Evolutionary conservation across 2,888 invertebrate genomes (phyloP), one percentile per base, ranked within the genome.

Genomic region (Ornithoptera priamus): DNA sequence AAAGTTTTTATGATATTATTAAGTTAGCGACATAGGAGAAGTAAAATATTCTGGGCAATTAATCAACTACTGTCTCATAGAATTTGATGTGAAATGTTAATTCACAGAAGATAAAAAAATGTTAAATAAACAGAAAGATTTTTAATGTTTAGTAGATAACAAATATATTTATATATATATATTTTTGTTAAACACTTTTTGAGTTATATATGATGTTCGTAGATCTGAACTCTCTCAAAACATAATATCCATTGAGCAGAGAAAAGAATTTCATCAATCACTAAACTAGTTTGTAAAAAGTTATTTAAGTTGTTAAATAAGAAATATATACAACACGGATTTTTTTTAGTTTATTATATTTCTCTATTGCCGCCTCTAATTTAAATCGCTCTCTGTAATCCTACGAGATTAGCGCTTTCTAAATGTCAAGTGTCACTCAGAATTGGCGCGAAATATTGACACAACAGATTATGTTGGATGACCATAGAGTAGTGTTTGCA

Each of bases 341-440:
- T 50, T 50, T 17, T 17, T 18, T 50, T 17, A 50, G 2, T 17
- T 0, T 18, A 15, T 4, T 15, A 4, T 50, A 50, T 50, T 50
- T 50, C 18, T 18, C 5, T 50, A 72, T 20, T 80, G 70, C 82
- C 89, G 72, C 74, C 81, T 89, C 89, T 79, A 81, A 18, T 18
- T 30, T n/a, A 36, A 50, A 60, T 46, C 67, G 3, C 67, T 73
- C 68, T 62, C 4, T 60, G 69, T 72, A 73, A 69, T 75, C 77
- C 77, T 72, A 36, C 72, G 75, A 85, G 86, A 88, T 88, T 85
- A 85, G 72, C 77, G 76, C 76, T 81, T 76, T 74, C 74, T 80
- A 79, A 82, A 90, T 84, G 92, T 92, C 92, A 92, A 92, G 92
- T 91, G 92, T 92, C 92, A 92, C 88, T 91, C 91, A 87, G 81